These are phyloP conservation scores for Gymnoscopelus microlampas DNA, from an alignment of 2,797 vertebrate species.

Conservation along the genomic window DNA sequence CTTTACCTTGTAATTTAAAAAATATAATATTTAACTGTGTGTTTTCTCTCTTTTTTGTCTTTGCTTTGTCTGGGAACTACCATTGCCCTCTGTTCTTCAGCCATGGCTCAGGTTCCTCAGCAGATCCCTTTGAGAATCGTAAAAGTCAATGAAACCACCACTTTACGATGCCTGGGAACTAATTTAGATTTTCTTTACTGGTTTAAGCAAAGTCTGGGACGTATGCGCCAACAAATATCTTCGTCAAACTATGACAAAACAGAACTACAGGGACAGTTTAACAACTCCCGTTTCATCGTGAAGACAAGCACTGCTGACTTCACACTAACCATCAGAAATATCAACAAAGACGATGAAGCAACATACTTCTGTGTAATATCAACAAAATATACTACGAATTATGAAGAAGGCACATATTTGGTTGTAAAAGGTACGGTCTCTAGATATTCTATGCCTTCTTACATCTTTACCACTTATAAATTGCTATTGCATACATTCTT, in stretches of 20 bases:
- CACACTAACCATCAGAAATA: too few relatives aligned
- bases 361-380: conserved; percentile 46
- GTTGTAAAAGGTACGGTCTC: conserved; percentile 42
- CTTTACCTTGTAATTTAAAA: too few relatives aligned
- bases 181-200: neutral
- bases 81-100: neutral
- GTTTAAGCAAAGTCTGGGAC: conserved; percentile 32
- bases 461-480: conserved; percentile 8
- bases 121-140: neutral
- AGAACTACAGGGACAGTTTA: fast-evolving
- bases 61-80: too few relatives aligned
- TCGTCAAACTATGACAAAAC: too few relatives aligned
- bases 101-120: neutral
- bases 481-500: too few relatives aligned
- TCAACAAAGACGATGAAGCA: conserved; percentile 34
- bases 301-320: too few relatives aligned
- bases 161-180: neutral
- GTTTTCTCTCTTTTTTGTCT: too few relatives aligned
- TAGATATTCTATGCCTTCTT: neutral
- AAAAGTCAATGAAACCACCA: conserved; percentile 14
- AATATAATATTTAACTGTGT: too few relatives aligned
- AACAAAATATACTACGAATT: fast-evolving
- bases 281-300: too few relatives aligned
- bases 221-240: neutral
- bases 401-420: neutral